Evolutionary conservation across 2,797 vertebrate genomes (phyloP).

Genomic region (Sardinella longiceps): DNA sequence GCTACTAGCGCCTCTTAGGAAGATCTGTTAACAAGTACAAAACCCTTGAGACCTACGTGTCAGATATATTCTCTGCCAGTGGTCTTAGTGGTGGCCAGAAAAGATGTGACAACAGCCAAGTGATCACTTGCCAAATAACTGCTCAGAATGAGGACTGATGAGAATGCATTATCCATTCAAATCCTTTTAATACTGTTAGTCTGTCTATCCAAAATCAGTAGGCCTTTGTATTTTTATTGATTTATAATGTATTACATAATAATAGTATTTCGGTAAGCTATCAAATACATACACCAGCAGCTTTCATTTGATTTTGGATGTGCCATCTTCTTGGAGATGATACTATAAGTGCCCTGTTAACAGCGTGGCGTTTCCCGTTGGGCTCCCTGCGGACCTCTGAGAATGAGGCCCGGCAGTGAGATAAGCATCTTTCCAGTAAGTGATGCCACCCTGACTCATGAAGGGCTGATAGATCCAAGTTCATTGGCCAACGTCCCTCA

Average conservation of each 20-base stretch:
- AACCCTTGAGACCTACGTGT: conserved; percentile 64
- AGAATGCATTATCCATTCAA: neutral
- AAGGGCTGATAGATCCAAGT: neutral
- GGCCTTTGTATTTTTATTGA: neutral
- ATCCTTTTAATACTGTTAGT: neutral
- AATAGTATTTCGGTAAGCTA: neutral
- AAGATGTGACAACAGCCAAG: neutral
- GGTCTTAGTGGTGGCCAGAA: neutral
- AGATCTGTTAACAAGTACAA: conserved; percentile 67
- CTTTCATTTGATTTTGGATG: neutral
- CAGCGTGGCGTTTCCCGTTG: conserved; percentile 44
- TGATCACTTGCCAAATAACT: neutral
- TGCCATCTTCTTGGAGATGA: neutral
- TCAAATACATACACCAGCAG: neutral
- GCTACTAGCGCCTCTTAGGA: conserved; percentile 62
- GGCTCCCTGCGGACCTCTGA: conserved; percentile 55
- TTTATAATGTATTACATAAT: neutral
- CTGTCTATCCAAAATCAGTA: neutral
- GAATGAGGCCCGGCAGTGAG: conserved; percentile 52
- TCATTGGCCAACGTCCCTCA: neutral
- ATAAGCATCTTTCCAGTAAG: conserved; percentile 70
- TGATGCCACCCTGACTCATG: conserved; percentile 59
- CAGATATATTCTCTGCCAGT: neutral
- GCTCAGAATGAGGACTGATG: neutral
- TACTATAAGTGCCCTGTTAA: conserved; percentile 3